These are phyloP conservation scores for Drosophila kanapiae DNA, from an alignment of 1,140 invertebrate species.

Conservation along the genomic window DNA sequence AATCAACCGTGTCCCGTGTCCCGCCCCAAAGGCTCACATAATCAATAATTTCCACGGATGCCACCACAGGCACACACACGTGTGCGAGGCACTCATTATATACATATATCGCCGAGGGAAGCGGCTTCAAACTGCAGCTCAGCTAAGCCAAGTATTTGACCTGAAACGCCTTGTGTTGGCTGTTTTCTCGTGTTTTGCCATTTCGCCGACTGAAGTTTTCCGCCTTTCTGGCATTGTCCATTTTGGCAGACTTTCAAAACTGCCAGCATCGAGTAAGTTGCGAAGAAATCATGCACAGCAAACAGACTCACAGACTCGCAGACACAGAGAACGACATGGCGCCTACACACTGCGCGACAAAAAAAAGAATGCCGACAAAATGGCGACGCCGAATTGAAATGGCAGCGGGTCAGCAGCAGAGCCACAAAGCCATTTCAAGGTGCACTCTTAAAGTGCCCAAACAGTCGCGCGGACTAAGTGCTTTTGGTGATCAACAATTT, in stretches of 20 bases:
- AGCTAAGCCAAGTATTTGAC: slow-evolving; percentile 43
- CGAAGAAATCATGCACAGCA: slow-evolving; percentile 56
- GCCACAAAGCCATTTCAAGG: slow-evolving; percentile 43
- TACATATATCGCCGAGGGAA: slow-evolving; percentile 14
- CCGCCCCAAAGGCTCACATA: slow-evolving; percentile 32
- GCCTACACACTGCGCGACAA: slow-evolving; percentile 67
- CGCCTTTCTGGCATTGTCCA: slow-evolving; percentile 40
- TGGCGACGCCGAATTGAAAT: slow-evolving; percentile 46
- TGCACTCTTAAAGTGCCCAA: slow-evolving; percentile 38
- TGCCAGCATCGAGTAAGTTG: slow-evolving; percentile 46
- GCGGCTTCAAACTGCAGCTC: slow-evolving; percentile 33
- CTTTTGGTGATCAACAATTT: slow-evolving; percentile 4
- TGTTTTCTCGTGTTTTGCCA: slow-evolving; percentile 18
- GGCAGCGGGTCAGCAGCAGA: slow-evolving; percentile 32
- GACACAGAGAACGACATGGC: slow-evolving; percentile 55
- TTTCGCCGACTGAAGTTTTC: slow-evolving; percentile 33
- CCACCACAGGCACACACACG: neutral
- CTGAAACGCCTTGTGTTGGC: slow-evolving; percentile 28
- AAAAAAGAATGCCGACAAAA: slow-evolving; percentile 66
- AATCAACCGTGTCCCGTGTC: slow-evolving; percentile 26
- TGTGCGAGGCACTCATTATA: slow-evolving; percentile 8
- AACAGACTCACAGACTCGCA: slow-evolving; percentile 9
- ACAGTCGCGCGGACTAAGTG: slow-evolving; percentile 1
- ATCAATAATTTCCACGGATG: slow-evolving; percentile 56
- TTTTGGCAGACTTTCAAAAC: slow-evolving; percentile 75